Evolutionary conservation across 2,797 vertebrate genomes (phyloP), one percentile per base, ranked within the genome.

Genomic region (Mareca penelope): DNA sequence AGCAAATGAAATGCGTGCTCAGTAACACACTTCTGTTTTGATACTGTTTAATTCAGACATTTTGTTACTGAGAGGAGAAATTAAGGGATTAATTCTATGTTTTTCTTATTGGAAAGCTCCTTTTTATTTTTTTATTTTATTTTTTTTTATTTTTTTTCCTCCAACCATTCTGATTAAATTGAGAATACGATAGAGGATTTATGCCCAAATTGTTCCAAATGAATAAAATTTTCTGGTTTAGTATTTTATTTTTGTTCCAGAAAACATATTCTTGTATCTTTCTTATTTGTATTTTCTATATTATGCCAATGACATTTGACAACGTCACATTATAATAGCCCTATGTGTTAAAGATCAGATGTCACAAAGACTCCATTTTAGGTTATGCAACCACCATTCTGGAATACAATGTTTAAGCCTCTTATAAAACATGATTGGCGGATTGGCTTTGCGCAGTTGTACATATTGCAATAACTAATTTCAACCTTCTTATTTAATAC

Each of bases 1-100:
- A 88, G 95, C 77, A 95, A 91, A 86, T 60, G 67, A 94, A 95
- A 84, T 44, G 40, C 5, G 0, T 88, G 18, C 40, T 83, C 53
- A 44, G 14, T 61, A 91, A 18, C 37, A 85, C 48, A 7, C 15
- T 80, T 90, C 26, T 92, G 65, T n/a, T 92, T 88, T 78, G 63
- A 13, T 60, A 31, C 24, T 85, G 26, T 75, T 90, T 80, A 33
- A 85, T 94, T 90, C 42, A 67, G 52, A 56, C 18, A 15, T 37
- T 15, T 33, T 46, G 8, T 64, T 86, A 4, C 15, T 65, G 55
- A 53, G n/a, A 85, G 16, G 35, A 85, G 35, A 81, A 87, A 85
- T 39, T 29, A 71, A 72, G 44, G 6, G 21, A 75, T 85, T 56
- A 35, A 26, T 85, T 85, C n/a, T 71, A 0, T 31, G 15, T 14